Conservation (phyloP, 1,140 invertebrate species). For the Elymnias hypermnestra region DNA sequence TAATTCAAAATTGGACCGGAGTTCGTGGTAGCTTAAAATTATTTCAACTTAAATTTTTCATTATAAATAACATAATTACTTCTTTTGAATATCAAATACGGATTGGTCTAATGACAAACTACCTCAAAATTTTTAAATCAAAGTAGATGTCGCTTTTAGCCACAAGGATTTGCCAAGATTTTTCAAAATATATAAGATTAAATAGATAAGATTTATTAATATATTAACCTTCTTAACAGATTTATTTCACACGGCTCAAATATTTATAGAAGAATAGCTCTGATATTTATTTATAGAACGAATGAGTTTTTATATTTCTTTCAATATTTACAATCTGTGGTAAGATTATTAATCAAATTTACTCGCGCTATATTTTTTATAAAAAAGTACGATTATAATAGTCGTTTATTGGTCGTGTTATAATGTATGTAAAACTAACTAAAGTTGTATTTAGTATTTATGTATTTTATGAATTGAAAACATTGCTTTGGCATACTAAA, state of each 20-base stretch:
- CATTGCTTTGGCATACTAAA: slow-evolving; percentile 16
- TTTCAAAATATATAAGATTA: slow-evolving; percentile 3
- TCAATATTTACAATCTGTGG: too few species aligned
- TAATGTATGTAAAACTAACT: slow-evolving; percentile 14
- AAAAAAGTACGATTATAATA: not conserved
- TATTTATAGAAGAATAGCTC: too few species aligned
- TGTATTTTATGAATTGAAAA: slow-evolving; percentile 11
- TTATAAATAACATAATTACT: slow-evolving; percentile 3
- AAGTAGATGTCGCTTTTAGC: slow-evolving; percentile 6
- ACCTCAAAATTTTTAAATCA: slow-evolving; percentile 38
- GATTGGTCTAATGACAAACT: slow-evolving; percentile 29
- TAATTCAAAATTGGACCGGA: slow-evolving; percentile 5
- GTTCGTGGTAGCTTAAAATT: slow-evolving; percentile 1
- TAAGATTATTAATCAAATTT: not conserved
- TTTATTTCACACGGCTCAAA: not conserved
- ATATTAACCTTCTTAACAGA: not conserved
- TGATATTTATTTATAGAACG: too few species aligned
- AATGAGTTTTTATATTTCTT: too few species aligned
- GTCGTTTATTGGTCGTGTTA: not conserved
- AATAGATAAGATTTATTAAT: too few species aligned
- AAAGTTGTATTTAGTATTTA: slow-evolving; percentile 16
- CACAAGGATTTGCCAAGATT: slow-evolving; percentile 10
- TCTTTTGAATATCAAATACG: slow-evolving; percentile 2
- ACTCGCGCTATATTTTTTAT: not conserved
- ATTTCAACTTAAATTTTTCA: slow-evolving; percentile 1